Base-by-base conservation (phyloP, 2,888 invertebrate species). In the Drosophila flavopinicola region DNA sequence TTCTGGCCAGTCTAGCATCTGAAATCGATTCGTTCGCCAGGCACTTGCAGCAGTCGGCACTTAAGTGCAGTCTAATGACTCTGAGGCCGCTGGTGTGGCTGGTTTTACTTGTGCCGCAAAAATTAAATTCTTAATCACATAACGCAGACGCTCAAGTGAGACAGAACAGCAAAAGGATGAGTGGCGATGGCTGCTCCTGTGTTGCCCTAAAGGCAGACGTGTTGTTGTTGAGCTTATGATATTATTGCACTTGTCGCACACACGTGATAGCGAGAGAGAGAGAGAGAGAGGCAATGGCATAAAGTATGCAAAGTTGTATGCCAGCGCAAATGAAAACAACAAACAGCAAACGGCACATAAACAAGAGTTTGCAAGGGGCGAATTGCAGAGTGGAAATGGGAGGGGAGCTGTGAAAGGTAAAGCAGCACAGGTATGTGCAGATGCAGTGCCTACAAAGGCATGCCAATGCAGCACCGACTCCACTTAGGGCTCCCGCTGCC, bases 81-180 rank as follows among this genome's bases (percentile, higher is more conserved):
- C 25, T 47, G 47, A 24, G 48, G 6, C 54, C 47, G 27, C 6
- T 10, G 23, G 20, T 17, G 32, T 24, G 32, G 13, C n/a, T 27
- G 47, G 37, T 45, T 65, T 65, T 42, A 38, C 42, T 59, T 57
- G 45, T 38, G 60, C 66, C 70, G 32, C 66, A 79, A 70, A 69
- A 79, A 85, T 79, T 78, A 71, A 75, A 82, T 79, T 75, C 85
- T 78, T 88, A 86, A 88, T 88, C 87, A 88, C 85, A 86, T 86
- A 82, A 77, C 72, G 68, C 64, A 69, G 68, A 70, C 47, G 53
- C 82, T 80, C 52, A 58, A 78, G 75, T 68, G 57, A 24, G 29
- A 39, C 39, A 49, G 39, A 39, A 17, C 65, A 39, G 41, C 32
- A 37, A 47, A 52, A 51, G 54, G 29, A 53, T 66, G 35, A 53